These are phyloP conservation scores for Lasioglossum vierecki DNA, from an alignment of 2,888 invertebrate genomes.

Conservation along the genomic window DNA sequence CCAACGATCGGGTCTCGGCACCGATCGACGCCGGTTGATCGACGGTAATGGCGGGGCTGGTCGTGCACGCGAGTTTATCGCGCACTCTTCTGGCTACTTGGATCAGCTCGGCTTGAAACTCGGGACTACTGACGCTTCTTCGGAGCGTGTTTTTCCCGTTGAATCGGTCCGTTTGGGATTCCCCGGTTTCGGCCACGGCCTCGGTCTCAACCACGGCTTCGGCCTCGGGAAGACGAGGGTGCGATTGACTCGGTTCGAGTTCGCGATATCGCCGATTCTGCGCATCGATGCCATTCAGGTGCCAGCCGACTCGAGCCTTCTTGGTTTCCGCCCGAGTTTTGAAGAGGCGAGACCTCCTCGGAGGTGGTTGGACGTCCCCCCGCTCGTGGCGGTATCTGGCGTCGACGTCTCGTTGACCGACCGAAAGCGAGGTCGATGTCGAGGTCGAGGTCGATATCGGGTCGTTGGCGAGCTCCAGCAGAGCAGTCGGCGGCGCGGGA, in stretches of 20 bases:
- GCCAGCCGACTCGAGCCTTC: conserved; percentile 82
- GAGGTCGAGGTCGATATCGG: conserved; percentile 77
- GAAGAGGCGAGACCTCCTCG: conserved; percentile 88
- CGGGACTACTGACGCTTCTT: conserved; percentile 84
- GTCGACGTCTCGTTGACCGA: conserved; percentile 83
- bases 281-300: conserved; percentile 54
- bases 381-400: conserved; percentile 69
- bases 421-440: conserved; percentile 80
- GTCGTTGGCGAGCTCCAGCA: conserved; percentile 82
- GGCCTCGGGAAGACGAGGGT: background rate
- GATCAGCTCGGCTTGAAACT: conserved; percentile 85
- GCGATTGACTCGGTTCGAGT: background rate
- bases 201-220: background rate
- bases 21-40: background rate
- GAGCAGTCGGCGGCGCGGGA: conserved; percentile 86
- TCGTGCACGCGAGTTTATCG: conserved; percentile 73
- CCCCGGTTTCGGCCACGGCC: background rate
- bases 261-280: conserved; percentile 52
- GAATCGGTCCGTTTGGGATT: conserved; percentile 65
- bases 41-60: background rate
- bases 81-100: conserved; percentile 77
- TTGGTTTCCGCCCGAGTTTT: conserved; percentile 91
- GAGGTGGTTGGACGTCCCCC: conserved; percentile 76
- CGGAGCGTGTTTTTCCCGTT: conserved; percentile 82
- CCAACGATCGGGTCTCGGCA: conserved; percentile 14